These are phyloP conservation scores for Eulemur mongoz DNA, from an alignment of 2,797 vertebrate genomes.

Conservation along the genomic window DNA sequence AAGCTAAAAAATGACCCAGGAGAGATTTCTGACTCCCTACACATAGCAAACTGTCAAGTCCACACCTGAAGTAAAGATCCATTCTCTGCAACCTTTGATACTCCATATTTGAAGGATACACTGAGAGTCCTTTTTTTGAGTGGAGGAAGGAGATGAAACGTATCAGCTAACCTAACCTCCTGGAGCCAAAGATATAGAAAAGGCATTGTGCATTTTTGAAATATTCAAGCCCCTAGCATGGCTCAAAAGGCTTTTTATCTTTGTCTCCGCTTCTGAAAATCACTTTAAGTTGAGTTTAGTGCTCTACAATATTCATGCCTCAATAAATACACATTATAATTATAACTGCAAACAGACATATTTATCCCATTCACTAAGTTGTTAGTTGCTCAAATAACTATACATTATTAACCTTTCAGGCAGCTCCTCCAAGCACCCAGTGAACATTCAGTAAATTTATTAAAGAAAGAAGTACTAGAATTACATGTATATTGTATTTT, in stretches of 20 bases:
- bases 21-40: not conserved
- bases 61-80: not conserved
- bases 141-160: not conserved
- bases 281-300: not conserved
- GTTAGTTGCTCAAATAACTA: not conserved
- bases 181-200: not conserved
- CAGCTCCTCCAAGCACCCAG: not conserved
- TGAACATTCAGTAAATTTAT: not conserved
- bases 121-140: not conserved
- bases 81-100: not conserved
- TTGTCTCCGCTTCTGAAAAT: not conserved
- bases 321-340: not conserved
- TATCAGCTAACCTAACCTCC: not conserved
- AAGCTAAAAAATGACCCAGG: not conserved
- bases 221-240: not conserved
- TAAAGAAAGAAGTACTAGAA: not conserved
- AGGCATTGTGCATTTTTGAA: not conserved
- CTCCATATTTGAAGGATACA: not conserved
- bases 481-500: not conserved
- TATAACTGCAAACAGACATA: not conserved
- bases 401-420: not conserved
- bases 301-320: not conserved
- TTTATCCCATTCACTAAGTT: not conserved
- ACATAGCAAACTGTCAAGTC: not conserved
- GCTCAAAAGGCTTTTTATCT: not conserved